phyloP scores from a whole-genome alignment of 2,113 vertebrate genomes.

The Prochilodus magdalenae region DNA sequence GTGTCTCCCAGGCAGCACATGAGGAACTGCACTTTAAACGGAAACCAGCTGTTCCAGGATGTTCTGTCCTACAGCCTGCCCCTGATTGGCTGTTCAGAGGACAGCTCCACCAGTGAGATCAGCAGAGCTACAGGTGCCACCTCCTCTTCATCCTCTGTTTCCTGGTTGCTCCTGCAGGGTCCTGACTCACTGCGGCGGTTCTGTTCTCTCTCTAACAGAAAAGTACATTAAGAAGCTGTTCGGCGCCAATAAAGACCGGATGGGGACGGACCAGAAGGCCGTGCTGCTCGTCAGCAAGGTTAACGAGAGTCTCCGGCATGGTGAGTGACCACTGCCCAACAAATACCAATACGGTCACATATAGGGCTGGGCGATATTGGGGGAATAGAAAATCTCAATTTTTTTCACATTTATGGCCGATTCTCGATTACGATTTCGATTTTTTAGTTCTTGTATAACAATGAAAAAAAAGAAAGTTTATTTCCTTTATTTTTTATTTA shows the following conservation, averaged over 20 bases:
- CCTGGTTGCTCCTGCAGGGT: neutral
- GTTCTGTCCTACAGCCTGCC: conserved; percentile 91
- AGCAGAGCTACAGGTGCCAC: conserved; percentile 82
- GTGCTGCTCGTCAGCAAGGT: conserved; percentile 96
- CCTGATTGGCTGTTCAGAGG: conserved; percentile 90
- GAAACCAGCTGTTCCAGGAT: conserved; percentile 92
- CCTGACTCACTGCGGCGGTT: neutral
- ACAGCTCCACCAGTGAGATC: conserved; percentile 84
- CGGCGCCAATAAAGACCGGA: conserved; percentile 89
- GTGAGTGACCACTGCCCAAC: conserved; percentile 84
- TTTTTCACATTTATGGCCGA: too few species aligned
- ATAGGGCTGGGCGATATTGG: too few species aligned
- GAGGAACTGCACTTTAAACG: conserved; percentile 88
- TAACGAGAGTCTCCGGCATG: conserved; percentile 91
- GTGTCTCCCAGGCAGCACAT: conserved; percentile 90
- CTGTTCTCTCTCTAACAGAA: conserved; percentile 74
- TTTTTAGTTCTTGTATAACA: too few species aligned
- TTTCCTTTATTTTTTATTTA: too few species aligned
- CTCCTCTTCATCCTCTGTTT: neutral
- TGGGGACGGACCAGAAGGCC: conserved; percentile 95
- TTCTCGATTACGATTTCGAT: too few species aligned
- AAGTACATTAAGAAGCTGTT: conserved; percentile 95
- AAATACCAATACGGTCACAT: too few species aligned
- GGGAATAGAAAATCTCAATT: too few species aligned
- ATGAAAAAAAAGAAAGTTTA: too few species aligned